These are phyloP conservation scores for Chondrilla cf. caribensis DNA, from an alignment of 37 sponge, comb jelly and placozoan genomes.

Conservation along the genomic window DNA sequence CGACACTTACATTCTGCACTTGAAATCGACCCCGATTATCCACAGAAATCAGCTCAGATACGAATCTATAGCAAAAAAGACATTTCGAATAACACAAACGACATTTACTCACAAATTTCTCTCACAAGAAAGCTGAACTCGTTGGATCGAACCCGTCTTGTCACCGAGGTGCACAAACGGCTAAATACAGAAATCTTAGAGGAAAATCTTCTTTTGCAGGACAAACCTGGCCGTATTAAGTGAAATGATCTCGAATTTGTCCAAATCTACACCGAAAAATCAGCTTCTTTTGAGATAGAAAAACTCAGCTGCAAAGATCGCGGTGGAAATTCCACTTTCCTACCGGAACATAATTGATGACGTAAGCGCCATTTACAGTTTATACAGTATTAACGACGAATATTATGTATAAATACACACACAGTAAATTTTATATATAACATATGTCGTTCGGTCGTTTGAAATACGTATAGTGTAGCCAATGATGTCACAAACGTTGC, in stretches of 20 bases:
- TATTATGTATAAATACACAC: not conserved
- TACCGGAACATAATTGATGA: slow-evolving; percentile 22
- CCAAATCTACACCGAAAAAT: slow-evolving; percentile 22
- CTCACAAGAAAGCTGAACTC: not conserved
- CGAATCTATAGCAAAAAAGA: slow-evolving; percentile 1
- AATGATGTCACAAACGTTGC: too few relatives aligned
- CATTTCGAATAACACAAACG: not conserved
- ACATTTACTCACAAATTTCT: not conserved
- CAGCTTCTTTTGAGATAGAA: not conserved
- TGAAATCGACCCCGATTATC: not conserved
- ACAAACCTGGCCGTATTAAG: not conserved
- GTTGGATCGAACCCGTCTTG: too few relatives aligned
- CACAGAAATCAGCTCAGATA: not conserved
- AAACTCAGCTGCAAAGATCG: slow-evolving; percentile 18
- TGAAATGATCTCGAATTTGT: not conserved
- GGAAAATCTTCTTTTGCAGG: slow-evolving; percentile 12
- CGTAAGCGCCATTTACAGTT: not conserved
- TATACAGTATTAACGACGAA: not conserved
- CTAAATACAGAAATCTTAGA: not conserved
- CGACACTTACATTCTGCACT: slow-evolving; percentile 21
- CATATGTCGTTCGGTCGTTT: too few relatives aligned
- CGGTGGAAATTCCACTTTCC: slow-evolving; percentile 34
- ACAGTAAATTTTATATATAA: not conserved
- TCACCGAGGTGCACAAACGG: not conserved
- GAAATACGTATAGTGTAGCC: too few relatives aligned